These are phyloP conservation scores for Morus bassanus DNA, from an alignment of 2,797 vertebrate genomes.

Conservation along the genomic window DNA sequence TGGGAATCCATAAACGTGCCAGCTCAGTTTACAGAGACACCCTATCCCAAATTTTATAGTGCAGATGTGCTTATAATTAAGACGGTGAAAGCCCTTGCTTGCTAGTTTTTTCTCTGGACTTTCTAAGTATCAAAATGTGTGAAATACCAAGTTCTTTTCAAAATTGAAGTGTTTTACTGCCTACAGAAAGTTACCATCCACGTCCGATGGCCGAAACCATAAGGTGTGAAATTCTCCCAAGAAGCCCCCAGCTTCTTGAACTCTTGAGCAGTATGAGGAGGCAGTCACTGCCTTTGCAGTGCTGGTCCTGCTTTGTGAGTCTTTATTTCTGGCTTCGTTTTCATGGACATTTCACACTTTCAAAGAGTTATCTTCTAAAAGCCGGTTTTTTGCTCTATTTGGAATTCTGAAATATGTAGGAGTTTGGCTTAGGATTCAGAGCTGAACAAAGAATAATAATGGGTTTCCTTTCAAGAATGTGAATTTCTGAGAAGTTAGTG, in stretches of 20 bases:
- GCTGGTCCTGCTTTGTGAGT: not conserved
- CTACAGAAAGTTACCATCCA: not conserved
- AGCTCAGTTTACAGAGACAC: not conserved
- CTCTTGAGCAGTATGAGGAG: not conserved
- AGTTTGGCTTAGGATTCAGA: slow-evolving; percentile 28
- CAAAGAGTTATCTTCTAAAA: not conserved
- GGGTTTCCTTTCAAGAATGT: not conserved
- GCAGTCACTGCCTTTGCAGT: not conserved
- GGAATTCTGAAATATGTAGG: slow-evolving; percentile 21
- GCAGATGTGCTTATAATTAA: not conserved
- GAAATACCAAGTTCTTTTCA: not conserved
- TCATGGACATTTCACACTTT: not conserved
- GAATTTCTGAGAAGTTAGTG: not conserved
- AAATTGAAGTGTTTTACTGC: not conserved
- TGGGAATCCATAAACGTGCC: not conserved
- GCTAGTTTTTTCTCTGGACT: not conserved
- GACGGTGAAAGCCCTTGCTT: not conserved
- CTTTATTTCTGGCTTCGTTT: not conserved
- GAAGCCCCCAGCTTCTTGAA: not conserved
- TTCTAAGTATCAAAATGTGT: not conserved
- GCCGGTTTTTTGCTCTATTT: not conserved
- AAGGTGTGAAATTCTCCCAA: not conserved
- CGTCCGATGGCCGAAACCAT: not conserved
- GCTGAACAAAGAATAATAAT: slow-evolving; percentile 13
- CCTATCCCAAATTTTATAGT: not conserved